A percentile compares a stretch with the other conserved stretches of the same genome.
phyloP scores from a whole-genome alignment of 2,113 vertebrate genomes.

The Cyphomyrus plagiostoma region DNA sequence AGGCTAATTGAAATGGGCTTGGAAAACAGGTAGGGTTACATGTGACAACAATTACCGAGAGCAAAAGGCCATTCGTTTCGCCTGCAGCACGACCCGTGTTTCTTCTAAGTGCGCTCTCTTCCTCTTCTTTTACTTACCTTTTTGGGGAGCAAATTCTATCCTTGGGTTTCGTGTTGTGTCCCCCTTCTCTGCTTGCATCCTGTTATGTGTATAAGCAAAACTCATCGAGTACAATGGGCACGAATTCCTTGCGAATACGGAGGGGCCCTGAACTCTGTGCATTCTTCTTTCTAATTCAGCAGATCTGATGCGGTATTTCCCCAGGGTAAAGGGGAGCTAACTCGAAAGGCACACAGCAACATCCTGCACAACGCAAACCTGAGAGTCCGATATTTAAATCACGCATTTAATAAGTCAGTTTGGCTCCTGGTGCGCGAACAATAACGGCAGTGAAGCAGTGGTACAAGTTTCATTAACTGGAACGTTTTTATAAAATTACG shows the following conservation, averaged over 20 bases:
- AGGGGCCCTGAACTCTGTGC: neutral
- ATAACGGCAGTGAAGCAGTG: neutral
- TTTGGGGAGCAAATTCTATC: conserved; percentile 9
- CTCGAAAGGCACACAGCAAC: neutral
- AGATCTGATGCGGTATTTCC: neutral
- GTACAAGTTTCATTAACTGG: neutral
- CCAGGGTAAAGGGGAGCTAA: neutral
- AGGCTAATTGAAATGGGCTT: conserved; percentile 60
- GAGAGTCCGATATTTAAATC: neutral
- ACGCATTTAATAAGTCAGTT: neutral
- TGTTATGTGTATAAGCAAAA: neutral
- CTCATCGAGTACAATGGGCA: neutral
- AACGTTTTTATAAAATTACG: neutral
- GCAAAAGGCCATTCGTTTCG: conserved; percentile 55
- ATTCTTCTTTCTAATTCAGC: neutral
- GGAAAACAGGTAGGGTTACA: conserved; percentile 72
- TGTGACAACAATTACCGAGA: conserved; percentile 68
- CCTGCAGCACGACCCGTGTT: conserved; percentile 45
- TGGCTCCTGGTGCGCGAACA: neutral
- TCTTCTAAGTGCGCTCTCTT: conserved; percentile 29
- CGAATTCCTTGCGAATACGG: neutral
- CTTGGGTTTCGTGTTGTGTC: neutral
- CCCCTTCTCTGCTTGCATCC: neutral
- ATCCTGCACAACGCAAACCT: neutral
- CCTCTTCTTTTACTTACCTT: conserved; percentile 26